Base-by-base conservation (phyloP, 2,888 invertebrate species). In the Tenthredo distinguenda region DNA sequence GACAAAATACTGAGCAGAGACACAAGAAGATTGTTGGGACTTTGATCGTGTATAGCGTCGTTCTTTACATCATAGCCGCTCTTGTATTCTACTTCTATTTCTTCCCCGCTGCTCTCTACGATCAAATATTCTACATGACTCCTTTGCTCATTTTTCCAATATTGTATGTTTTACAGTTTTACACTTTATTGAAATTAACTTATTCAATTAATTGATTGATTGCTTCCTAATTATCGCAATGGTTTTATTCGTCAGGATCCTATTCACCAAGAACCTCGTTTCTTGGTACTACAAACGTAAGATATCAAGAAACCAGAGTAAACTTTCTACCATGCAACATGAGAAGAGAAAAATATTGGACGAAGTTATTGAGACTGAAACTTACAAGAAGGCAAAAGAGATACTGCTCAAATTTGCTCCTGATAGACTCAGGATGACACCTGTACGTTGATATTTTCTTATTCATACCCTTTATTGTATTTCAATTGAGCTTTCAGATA, bases 291-390 rank as follows among this genome's bases (percentile, higher is more conserved):
- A 97, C 93, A 96, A 96, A 89, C 96, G 97, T 93, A 96, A 97
- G 91, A 95, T 98, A 83, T 95, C 96, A 86, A 96, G 96, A 91
- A 98, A 98, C 94, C 96, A 97, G 91, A 94, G 95, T 85, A 96
- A 97, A 92, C 94, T 98, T 62, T 94, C 94, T 76, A 95, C 95
- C 84, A 95, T 98, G 93, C 95, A 96, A 89, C 96, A 96, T n/a
- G 96, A 98, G 90, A 99, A 98, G 92, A 97, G 96, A 92, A 96
- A 97, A 92, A 96, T 99, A 87, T 94, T 99, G 85, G 99, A 99
- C 91, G 97, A 98, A 92, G 99, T 99, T 50, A 99, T 98, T 96
- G 99, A 99, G 92, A 99, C 97, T 58, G 99, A 99, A 94, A 99
- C 99, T 0, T 99, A 99, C 93, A 99, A 99, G 95, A 97, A 96